Evolutionary conservation across 2,888 invertebrate genomes (phyloP), one percentile per base, ranked within the genome.

Genomic region (Athalia rosae): DNA sequence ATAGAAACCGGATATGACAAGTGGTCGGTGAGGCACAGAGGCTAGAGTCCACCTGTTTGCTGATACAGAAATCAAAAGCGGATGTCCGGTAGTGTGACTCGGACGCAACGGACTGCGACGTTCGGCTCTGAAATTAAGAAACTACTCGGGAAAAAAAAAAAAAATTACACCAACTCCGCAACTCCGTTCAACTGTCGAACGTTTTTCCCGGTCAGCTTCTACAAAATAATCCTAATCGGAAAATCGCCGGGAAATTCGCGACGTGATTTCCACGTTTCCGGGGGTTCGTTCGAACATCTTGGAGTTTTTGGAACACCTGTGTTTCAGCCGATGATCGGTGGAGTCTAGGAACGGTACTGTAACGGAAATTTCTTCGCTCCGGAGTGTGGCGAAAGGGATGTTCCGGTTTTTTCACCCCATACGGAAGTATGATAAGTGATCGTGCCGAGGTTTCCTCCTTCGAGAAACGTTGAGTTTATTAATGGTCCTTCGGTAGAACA

Each of bases 61-160:
- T 81, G 83, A 83, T 83, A 87, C 84, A 85, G 87, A 89, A 89
- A 88, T 89, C 88, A 88, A 87, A 89, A 89, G 86, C 89, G 89
- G 89, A 89, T 87, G 87, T 86, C 86, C 85, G 85, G 79, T 28
- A 28, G 28, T 85, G 82, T 82, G 83, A 84, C 83, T 82, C 81
- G 82, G 80, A 85, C 81, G 84, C 87, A 87, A 83, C 88, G 84
- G 81, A 80, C 82, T 85, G 84, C 84, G 84, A 69, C 80, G 76
- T 61, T 74, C 61, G 61, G 71, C 61, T 48, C 74, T 9, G 28
- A 62, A 28, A 47, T 61, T 48, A 48, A 13, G 74, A 71, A 71
- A 45, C 56, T 56, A 0, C 28, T 28, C 28, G 28, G 2, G 28
- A 28, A 28, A 28, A 28, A 13, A 62, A 11, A 48, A 66, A 8